Evolutionary conservation across 92 coral and sea anemone species (phyloP).

Genomic region (Palythoa heliodiscus): DNA sequence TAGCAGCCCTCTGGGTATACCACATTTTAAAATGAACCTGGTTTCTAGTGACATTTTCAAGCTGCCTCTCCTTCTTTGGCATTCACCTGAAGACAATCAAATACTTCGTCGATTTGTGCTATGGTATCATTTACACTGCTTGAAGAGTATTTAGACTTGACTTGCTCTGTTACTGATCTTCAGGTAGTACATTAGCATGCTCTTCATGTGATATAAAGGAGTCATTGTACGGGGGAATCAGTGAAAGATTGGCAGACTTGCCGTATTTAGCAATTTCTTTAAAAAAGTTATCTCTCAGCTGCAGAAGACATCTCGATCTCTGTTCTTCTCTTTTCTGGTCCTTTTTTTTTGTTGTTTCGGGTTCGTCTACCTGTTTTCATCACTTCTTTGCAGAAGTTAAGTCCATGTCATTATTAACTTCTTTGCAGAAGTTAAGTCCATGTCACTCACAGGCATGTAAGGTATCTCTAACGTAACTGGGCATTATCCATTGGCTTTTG

Average conservation of each 20-base stretch:
- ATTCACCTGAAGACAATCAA: constrained; percentile 5
- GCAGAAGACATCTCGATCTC: neutral
- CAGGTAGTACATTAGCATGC: constrained; percentile 19
- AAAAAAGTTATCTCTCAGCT: constrained; percentile 44
- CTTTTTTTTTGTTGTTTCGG: neutral
- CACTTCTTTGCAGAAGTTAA: constrained; percentile 11
- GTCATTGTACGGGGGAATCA: constrained; percentile 25
- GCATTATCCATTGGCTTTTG: no score
- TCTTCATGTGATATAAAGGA: constrained; percentile 21
- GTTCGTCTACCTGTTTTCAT: neutral
- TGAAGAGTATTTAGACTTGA: constrained; percentile 14
- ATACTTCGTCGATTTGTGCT: neutral
- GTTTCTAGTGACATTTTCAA: constrained; percentile 26
- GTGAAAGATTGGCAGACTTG: constrained; percentile 33
- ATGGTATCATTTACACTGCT: constrained; percentile 26
- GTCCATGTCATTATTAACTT: no score
- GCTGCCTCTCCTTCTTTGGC: constrained; percentile 34
- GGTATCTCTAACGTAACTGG: no score
- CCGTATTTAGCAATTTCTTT: constrained; percentile 38
- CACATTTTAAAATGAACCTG: constrained; percentile 47
- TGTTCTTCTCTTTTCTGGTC: neutral
- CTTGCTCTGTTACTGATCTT: constrained; percentile 27
- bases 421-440: no score
- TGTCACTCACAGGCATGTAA: no score
- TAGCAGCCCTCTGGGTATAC: constrained; percentile 49